Base-by-base conservation (phyloP, 2,113 vertebrate genomes). In the Todiramphus saurophagus region DNA sequence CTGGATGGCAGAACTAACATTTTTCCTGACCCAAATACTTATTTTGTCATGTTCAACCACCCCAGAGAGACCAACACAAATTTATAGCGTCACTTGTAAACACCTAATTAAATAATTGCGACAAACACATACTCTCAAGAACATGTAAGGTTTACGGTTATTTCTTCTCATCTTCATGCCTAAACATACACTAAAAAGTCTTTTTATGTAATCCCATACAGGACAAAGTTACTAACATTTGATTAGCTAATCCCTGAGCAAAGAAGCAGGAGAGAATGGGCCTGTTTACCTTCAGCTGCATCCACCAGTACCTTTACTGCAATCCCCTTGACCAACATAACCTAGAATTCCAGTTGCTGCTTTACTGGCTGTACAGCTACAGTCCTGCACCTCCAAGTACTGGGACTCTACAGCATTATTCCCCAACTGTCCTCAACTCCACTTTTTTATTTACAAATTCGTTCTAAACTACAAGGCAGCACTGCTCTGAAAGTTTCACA, bases 401-500 rank as follows among this genome's bases (percentile, higher is more conserved):
- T 67, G 27, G 16, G 30, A 67, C 70, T 27, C 21, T 46, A 6
- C 5, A 83, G 43, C 6, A 19, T 4, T 39, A 9, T 4, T 43
- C 8, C 16, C 7, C 1, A 4, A 4, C 6, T 30, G 8, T 3
- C 41, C 46, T 8, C 4, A 17, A 5, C 15, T 51, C 63, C 18
- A 30, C 31, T 44, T 19, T 31, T 28, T 67, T 17, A 41, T 39
- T 79, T 27, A 69, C 14, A 56, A 73, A 44, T 12, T 20, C 50
- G 1, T 28, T 76, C 27, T 56, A 23, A 72, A 60, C 13, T 63
- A 13, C 0, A 0, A 58, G 10, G 16, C 8, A 60, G 18, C 4
- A 16, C 11, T 2, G 0, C n/a, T 68, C 28, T 39, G 31, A 11
- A 46, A n/a, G 17, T 35, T 53, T 13, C 20, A 37, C 17, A 33